Evolutionary conservation across 2,888 invertebrate species (phyloP), one percentile per base, ranked within the genome.

Genomic region (Pristionchus fissidentatus): DNA sequence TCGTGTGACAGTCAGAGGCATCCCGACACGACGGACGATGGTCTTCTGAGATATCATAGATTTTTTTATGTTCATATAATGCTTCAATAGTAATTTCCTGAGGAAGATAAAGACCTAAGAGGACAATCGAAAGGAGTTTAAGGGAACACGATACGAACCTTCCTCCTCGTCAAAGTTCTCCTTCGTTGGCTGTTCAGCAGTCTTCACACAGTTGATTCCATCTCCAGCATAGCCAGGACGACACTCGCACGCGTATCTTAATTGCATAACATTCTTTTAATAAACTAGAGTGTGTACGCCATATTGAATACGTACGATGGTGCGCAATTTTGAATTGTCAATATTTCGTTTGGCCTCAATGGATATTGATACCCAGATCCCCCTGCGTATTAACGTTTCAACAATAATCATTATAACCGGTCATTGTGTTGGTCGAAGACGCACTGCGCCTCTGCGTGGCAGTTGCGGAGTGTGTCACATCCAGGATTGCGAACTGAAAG

Each of bases 341-440:
- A n/a, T n/a, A n/a, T n/a, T n/a, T n/a, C n/a, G n/a, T n/a, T n/a
- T n/a, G n/a, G n/a, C n/a, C n/a, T n/a, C n/a, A n/a, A n/a, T n/a
- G n/a, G n/a, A n/a, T n/a, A n/a, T n/a, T n/a, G n/a, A 49, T 49
- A 15, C 19, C 10, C 19, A 10, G 52, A 15, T 49, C 52, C 52
- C 13, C 52, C 19, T 49, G 10, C 19, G 13, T 49, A n/a, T n/a
- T n/a, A n/a, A n/a, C n/a, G n/a, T n/a, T n/a, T n/a, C n/a, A n/a
- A n/a, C n/a, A n/a, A 38, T 41, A 73, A 5, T 15, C 41, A 43
- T 73, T n/a, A 57, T 49, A 26, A 85, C 87, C 85, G 82, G 66
- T 84, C 81, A 41, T 87, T 87, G 80, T 85, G 85, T 4, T 89
- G 85, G 87, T 95, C 95, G 89, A 85, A 95, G 3, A 92, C 85